Conservation (phyloP, 2,113 vertebrate species). For the Pogonocichla stellata region DNA sequence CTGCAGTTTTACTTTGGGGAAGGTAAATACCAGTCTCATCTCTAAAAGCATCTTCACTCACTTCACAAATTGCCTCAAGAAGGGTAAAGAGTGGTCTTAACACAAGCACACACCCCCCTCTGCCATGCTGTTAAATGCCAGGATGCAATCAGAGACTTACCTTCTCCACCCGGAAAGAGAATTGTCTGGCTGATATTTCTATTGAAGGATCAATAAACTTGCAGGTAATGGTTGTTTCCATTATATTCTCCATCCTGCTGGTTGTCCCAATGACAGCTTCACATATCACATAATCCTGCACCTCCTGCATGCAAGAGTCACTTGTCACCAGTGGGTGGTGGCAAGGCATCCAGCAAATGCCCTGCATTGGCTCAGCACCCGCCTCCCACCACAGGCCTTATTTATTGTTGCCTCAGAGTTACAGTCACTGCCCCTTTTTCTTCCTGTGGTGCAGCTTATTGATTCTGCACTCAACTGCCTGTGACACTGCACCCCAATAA, state of each 20-base stretch:
- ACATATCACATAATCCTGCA: slow-evolving; percentile 81
- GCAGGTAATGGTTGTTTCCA: slow-evolving; percentile 78
- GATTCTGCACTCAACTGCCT: neutral
- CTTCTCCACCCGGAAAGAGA: slow-evolving; percentile 82
- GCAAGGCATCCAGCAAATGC: neutral
- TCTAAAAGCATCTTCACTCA: neutral
- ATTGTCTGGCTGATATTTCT: slow-evolving; percentile 74
- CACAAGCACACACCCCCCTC: fast-evolving
- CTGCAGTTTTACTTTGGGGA: neutral
- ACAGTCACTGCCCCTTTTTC: neutral
- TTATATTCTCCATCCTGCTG: slow-evolving; percentile 66
- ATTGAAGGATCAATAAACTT: slow-evolving; percentile 81
- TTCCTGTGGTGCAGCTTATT: neutral
- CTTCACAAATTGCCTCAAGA: neutral
- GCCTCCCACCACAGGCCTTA: fast-evolving
- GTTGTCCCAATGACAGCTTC: slow-evolving; percentile 63
- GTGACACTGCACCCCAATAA: neutral
- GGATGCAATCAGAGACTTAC: slow-evolving; percentile 45
- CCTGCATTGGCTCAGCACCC: neutral
- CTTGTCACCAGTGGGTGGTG: neutral
- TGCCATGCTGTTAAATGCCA: neutral
- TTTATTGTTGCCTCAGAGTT: neutral
- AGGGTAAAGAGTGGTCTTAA: neutral
- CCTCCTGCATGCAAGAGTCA: slow-evolving; percentile 64
- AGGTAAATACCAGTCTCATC: neutral